phyloP scores from a whole-genome alignment of 2,888 invertebrate genomes.

The Formica aserva region DNA sequence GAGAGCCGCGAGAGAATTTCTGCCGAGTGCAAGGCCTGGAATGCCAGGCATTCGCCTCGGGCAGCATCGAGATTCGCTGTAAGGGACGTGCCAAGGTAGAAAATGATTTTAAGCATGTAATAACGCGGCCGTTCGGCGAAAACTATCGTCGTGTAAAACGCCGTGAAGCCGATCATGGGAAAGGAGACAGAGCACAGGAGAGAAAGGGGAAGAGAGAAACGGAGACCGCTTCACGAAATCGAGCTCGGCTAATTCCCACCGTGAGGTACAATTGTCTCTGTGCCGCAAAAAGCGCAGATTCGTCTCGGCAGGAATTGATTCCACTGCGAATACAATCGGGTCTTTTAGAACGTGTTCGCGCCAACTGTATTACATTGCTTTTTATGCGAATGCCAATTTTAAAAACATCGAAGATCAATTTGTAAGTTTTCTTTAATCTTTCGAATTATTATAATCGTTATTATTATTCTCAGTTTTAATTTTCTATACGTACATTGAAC shows the following conservation, averaged over 20 bases:
- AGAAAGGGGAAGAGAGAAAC: not conserved
- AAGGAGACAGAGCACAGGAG: conserved; percentile 4
- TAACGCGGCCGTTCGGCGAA: conserved; percentile 48
- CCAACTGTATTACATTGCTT: not conserved
- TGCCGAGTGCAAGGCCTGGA: conserved; percentile 63
- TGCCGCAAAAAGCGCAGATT: conserved; percentile 30
- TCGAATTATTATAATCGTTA: not conserved
- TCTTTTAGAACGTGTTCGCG: conserved; percentile 1
- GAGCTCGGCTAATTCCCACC: conserved; percentile 25
- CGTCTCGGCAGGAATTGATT: conserved; percentile 44
- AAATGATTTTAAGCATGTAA: conserved; percentile 57
- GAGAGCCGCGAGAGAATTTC: conserved; percentile 56
- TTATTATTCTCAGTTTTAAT: not conserved
- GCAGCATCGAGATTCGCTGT: conserved; percentile 57
- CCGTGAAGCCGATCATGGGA: conserved; percentile 17
- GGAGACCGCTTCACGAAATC: conserved; percentile 40
- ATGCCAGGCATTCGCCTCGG: conserved; percentile 59
- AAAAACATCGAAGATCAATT: not conserved
- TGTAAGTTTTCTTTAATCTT: not conserved
- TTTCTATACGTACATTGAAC: not conserved
- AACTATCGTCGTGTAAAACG: conserved; percentile 54
- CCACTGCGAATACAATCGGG: conserved; percentile 18
- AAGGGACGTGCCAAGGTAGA: conserved; percentile 49
- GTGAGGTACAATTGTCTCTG: conserved; percentile 39
- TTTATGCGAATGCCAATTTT: not conserved